Percentiles rank a stretch among this genome's conserved stretches.
phyloP scores from a whole-genome alignment of 2,888 invertebrate species.

The Peribatodes rhomboidaria region DNA sequence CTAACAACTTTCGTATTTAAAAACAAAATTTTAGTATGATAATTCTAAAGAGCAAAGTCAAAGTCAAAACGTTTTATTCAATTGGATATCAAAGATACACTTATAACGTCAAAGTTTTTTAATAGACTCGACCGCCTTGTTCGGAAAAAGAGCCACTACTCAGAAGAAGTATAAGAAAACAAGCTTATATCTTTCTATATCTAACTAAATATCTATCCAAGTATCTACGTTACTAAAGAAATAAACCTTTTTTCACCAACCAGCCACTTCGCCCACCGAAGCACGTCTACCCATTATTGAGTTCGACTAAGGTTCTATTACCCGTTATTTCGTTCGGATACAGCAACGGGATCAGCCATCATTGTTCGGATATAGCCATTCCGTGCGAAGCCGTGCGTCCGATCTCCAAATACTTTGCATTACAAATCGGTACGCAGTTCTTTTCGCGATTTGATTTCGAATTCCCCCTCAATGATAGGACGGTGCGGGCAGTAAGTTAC shows the following conservation, averaged over 20 bases:
- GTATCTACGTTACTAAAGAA: too few species aligned
- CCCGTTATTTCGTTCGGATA: constrained; percentile 21
- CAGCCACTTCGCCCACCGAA: constrained; percentile 41
- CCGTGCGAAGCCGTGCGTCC: constrained; percentile 41
- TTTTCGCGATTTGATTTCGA: constrained; percentile 77
- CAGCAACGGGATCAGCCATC: constrained; percentile 25
- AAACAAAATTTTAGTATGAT: too few species aligned
- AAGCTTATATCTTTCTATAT: too few species aligned
- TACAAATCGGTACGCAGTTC: constrained; percentile 80
- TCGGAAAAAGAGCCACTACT: too few species aligned
- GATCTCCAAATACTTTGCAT: constrained; percentile 68
- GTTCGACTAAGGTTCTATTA: not conserved
- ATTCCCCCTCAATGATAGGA: constrained; percentile 36
- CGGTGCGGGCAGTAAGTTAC: constrained; percentile 17
- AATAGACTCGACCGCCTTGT: too few species aligned
- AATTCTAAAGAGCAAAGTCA: too few species aligned
- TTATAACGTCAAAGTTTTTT: too few species aligned
- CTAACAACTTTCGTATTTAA: too few species aligned
- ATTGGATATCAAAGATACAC: too few species aligned
- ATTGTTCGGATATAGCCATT: constrained; percentile 41
- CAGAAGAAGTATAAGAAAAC: too few species aligned
- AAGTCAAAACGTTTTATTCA: too few species aligned
- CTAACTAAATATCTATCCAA: too few species aligned
- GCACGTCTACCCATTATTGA: constrained; percentile 34
- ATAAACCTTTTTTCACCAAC: constrained; percentile 12